Evolutionary conservation across 1,140 invertebrate genomes (phyloP).

Genomic region (Physella acuta): DNA sequence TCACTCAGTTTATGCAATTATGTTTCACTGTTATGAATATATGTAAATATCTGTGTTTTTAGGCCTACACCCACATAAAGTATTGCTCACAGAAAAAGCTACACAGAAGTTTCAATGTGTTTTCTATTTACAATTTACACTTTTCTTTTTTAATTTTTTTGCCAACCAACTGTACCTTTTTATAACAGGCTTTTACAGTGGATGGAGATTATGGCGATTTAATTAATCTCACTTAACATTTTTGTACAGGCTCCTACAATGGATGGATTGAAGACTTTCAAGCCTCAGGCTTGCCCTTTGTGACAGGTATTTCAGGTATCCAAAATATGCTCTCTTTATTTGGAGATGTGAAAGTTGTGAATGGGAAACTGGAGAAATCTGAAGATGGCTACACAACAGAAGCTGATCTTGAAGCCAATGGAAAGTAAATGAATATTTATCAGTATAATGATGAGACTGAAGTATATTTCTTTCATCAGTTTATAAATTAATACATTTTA

Average conservation of each 20-base stretch:
- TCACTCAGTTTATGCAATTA: no score
- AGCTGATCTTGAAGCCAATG: background rate
- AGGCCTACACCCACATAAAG: no score
- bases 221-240: background rate
- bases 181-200: no score
- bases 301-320: slow-evolving; percentile 18
- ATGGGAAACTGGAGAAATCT: background rate
- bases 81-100: no score
- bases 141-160: background rate
- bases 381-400: slow-evolving; percentile 7
- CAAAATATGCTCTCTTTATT: slow-evolving; percentile 9
- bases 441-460: no score
- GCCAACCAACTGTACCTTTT: background rate
- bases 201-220: no score
- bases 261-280: slow-evolving; percentile 23
- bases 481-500: no score
- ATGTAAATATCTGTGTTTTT: no score
- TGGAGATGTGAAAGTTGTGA: slow-evolving; percentile 7
- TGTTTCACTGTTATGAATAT: no score
- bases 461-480: no score
- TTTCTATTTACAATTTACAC: background rate
- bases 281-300: slow-evolving; percentile 16
- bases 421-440: slow-evolving; percentile 21
- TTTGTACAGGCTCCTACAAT: slow-evolving; percentile 15
- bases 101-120: background rate